Conservation (phyloP, 2,113 vertebrate genomes). For the Apus apus region DNA sequence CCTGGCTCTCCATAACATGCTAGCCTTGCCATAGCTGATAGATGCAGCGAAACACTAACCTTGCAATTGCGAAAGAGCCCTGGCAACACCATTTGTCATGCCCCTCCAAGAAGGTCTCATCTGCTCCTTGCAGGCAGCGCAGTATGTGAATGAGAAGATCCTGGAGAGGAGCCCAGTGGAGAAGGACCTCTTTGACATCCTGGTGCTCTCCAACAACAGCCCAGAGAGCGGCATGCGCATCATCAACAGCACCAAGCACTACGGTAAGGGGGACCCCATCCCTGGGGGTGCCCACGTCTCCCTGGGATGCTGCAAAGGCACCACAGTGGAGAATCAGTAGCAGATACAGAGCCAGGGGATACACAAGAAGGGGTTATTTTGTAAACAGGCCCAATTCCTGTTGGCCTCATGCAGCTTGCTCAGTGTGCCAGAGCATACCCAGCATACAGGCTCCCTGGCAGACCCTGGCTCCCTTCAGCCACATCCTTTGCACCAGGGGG, state of each 20-base stretch:
- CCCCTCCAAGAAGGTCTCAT: neutral
- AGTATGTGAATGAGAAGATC: constrained; percentile 77
- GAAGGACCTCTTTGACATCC: constrained; percentile 76
- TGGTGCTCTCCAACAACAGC: constrained; percentile 78
- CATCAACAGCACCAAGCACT: constrained; percentile 72
- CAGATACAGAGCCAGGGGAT: neutral
- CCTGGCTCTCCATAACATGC: neutral
- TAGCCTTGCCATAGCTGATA: neutral
- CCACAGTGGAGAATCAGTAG: neutral
- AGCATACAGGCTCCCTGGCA: neutral
- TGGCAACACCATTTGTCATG: neutral
- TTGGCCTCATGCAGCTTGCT: neutral
- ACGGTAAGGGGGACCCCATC: constrained; percentile 54
- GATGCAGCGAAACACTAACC: neutral
- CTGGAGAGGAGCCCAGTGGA: constrained; percentile 72
- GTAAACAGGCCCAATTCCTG: neutral
- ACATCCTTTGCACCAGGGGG: neutral
- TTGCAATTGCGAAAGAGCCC: neutral
- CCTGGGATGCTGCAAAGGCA: neutral
- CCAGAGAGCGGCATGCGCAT: constrained; percentile 69
- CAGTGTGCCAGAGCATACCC: neutral
- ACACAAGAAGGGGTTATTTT: neutral
- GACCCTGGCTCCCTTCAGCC: neutral
- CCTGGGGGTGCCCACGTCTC: rapidly evolving
- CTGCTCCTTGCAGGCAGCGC: constrained; percentile 64